phyloP scores from a whole-genome alignment of 2,113 vertebrate genomes.

The Ceyx margarethae region DNA sequence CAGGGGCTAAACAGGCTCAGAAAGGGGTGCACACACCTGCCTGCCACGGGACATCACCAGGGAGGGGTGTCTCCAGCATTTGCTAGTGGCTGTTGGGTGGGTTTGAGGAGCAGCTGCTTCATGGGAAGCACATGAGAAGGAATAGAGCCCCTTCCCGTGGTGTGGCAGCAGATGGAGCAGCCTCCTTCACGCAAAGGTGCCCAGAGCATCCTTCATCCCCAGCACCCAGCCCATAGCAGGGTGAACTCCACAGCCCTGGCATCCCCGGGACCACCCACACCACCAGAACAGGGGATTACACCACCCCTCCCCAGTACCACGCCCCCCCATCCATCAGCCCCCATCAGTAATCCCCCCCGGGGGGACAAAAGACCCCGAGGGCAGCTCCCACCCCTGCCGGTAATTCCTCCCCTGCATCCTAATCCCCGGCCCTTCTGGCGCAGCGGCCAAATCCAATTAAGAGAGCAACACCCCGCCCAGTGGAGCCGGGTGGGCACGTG shows the following conservation, averaged over 20 bases:
- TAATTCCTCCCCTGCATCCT: conserved; percentile 23
- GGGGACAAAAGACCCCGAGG: background rate
- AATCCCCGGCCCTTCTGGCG: conserved; percentile 28
- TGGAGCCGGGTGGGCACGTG: fast-evolving
- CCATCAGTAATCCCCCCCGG: background rate
- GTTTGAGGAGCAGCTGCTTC: background rate
- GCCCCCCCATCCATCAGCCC: background rate
- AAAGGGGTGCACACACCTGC: background rate
- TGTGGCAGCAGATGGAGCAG: fast-evolving
- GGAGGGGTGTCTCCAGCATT: background rate
- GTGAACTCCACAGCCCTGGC: fast-evolving
- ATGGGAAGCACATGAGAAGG: fast-evolving
- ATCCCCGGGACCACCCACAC: background rate
- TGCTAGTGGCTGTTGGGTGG: background rate
- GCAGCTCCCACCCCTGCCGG: background rate
- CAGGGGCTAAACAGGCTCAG: background rate
- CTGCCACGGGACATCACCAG: background rate
- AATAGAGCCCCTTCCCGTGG: fast-evolving
- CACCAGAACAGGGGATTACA: background rate
- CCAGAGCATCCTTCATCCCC: background rate
- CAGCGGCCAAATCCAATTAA: conserved; percentile 40
- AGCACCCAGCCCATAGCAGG: fast-evolving
- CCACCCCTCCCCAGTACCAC: background rate
- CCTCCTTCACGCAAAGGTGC: background rate
- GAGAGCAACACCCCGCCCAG: background rate